Conservation (phyloP, 2,888 invertebrate genomes). For the Drosophila villosipedis region DNA sequence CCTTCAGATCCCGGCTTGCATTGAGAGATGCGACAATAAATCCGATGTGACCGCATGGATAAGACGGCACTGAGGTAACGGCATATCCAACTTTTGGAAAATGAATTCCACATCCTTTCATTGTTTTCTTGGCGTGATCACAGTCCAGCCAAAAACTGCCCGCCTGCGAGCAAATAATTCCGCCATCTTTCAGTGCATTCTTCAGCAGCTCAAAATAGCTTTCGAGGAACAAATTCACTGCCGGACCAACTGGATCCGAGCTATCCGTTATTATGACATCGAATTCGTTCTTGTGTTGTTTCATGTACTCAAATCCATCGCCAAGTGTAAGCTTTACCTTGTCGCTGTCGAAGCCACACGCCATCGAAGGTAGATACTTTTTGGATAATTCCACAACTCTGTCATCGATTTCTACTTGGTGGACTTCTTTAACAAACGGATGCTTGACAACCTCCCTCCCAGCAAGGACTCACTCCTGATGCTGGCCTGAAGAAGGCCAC, state of each 20-base stretch:
- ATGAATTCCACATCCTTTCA: conserved; percentile 90
- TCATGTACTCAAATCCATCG: conserved; percentile 98
- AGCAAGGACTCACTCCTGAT: too few species aligned
- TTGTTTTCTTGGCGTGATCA: conserved; percentile 91
- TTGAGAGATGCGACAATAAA: conserved; percentile 94
- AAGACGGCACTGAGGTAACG: conserved; percentile 95
- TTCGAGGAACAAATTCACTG: conserved; percentile 88
- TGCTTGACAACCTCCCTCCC: conserved; percentile 98
- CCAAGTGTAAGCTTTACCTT: conserved; percentile 94
- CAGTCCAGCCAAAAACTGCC: conserved; percentile 93
- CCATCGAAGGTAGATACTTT: conserved; percentile 95
- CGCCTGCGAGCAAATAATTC: conserved; percentile 97
- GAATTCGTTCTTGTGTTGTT: conserved; percentile 92
- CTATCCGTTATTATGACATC: conserved; percentile 99
- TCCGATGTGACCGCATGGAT: conserved; percentile 98
- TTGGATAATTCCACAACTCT: conserved; percentile 96
- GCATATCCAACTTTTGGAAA: conserved; percentile 94
- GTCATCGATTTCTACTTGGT: conserved; percentile 98
- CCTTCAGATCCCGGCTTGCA: conserved; percentile 87
- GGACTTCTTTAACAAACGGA: conserved; percentile 93
- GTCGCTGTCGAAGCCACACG: conserved; percentile 92
- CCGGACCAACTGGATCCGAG: conserved; percentile 97
- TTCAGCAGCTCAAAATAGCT: conserved; percentile 94
- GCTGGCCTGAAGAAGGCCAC: too few species aligned
- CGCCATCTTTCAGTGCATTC: conserved; percentile 92